Conservation (phyloP, 2,888 invertebrate genomes). For the Agelastica alni region DNA sequence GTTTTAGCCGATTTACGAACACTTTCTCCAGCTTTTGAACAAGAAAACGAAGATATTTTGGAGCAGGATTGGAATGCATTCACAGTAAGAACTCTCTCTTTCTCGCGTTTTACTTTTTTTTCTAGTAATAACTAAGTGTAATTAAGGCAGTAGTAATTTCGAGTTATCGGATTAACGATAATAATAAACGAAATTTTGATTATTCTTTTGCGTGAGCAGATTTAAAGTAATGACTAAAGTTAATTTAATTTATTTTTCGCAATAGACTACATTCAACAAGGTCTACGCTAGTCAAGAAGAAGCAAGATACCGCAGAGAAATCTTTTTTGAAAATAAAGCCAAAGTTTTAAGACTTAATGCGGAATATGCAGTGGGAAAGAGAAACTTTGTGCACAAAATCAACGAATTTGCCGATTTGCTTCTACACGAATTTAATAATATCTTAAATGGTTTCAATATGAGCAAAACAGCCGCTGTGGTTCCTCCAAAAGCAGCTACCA, state of each 20-base stretch:
- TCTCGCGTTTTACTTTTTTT: too few species aligned
- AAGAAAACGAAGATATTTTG: constrained; percentile 63
- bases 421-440: constrained; percentile 49
- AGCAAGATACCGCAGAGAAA: constrained; percentile 48
- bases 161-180: too few species aligned
- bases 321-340: constrained; percentile 52
- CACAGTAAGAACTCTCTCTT: constrained; percentile 69
- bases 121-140: too few species aligned
- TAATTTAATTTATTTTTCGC: constrained; percentile 11
- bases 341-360: constrained; percentile 51
- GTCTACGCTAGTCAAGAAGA: constrained; percentile 46
- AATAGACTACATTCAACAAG: constrained; percentile 46
- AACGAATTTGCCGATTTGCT: constrained; percentile 53
- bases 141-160: too few species aligned
- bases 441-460: constrained; percentile 53
- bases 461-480: constrained; percentile 42
- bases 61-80: constrained; percentile 77
- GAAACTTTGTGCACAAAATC: constrained; percentile 48
- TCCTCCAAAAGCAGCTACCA: constrained; percentile 36
- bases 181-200: too few species aligned
- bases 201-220: too few species aligned
- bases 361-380: constrained; percentile 47
- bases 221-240: too few species aligned
- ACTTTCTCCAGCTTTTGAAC: background rate
- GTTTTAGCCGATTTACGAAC: background rate